Evolutionary conservation across 2,888 invertebrate species (phyloP).

Genomic region (Perithous albicinctus): DNA sequence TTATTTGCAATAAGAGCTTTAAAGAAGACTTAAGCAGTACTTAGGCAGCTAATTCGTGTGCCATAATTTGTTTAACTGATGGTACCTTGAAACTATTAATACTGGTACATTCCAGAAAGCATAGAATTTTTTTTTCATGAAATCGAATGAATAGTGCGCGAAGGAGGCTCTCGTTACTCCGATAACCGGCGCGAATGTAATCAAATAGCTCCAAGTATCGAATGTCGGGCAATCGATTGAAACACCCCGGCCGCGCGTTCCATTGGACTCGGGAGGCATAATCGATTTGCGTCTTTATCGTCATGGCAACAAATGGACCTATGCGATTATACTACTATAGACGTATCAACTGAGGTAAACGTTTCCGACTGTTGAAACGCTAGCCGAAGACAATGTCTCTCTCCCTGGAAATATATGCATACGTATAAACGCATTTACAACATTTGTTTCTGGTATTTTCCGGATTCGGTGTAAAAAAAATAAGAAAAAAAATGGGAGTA

Average conservation of each 20-base stretch:
- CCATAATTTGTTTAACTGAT: no score
- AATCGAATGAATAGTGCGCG: conserved; percentile 4
- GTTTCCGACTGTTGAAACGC: neutral
- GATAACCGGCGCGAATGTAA: conserved; percentile 18
- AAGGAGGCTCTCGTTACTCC: neutral
- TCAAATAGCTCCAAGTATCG: conserved; percentile 20
- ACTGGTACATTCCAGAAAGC: neutral
- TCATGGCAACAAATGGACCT: conserved; percentile 74
- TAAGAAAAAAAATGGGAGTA: neutral
- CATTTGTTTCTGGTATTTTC: neutral
- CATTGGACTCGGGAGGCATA: conserved; percentile 45
- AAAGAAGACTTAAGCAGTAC: no score
- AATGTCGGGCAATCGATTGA: conserved; percentile 41
- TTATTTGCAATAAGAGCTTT: no score
- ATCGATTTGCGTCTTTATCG: conserved; percentile 76
- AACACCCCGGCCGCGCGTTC: conserved; percentile 16
- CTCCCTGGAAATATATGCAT: neutral
- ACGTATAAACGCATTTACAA: neutral
- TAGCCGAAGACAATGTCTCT: neutral
- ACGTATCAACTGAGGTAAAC: neutral
- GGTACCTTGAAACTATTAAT: no score
- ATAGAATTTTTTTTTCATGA: neutral
- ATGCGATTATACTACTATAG: conserved; percentile 67
- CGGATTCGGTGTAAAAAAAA: conserved; percentile 16
- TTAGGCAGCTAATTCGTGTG: no score